Conservation (phyloP, 2,888 invertebrate genomes). For the Eupsilia transversa region DNA sequence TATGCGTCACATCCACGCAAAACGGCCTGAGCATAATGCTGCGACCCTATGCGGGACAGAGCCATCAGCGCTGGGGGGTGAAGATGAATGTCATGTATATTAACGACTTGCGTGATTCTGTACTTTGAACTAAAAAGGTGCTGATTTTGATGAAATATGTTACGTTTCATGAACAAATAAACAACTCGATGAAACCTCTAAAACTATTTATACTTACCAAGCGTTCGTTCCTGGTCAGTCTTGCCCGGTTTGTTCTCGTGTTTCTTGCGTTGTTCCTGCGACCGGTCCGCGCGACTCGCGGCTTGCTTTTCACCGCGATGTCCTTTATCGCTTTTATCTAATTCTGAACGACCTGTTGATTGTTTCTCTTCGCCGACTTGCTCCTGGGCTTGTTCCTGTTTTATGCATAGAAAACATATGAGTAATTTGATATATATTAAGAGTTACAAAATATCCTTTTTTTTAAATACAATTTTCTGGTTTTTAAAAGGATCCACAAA, state of each 20-base stretch:
- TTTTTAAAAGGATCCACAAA: background rate
- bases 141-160: background rate
- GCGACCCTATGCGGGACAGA: too few species aligned
- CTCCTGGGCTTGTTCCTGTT: conserved; percentile 91
- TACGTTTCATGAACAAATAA: background rate
- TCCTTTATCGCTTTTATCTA: conserved; percentile 93
- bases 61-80: background rate
- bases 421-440: background rate
- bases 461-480: background rate
- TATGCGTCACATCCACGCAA: too few species aligned
- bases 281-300: conserved; percentile 80
- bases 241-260: conserved; percentile 93
- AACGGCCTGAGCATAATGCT: too few species aligned
- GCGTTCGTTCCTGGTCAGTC: conserved; percentile 93
- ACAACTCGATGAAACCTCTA: background rate
- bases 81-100: background rate
- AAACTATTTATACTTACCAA: conserved; percentile 84
- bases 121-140: background rate
- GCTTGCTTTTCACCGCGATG: conserved; percentile 91
- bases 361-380: conserved; percentile 92
- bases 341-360: conserved; percentile 94
- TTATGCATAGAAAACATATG: background rate
- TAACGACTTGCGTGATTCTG: background rate
- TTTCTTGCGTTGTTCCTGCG: conserved; percentile 83
- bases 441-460: background rate